A percentile compares a stretch with the other conserved stretches of the same genome.
Evolutionary conservation across 92 coral and sea anemone species (phyloP).

Genomic region (Phenganax marumi): DNA sequence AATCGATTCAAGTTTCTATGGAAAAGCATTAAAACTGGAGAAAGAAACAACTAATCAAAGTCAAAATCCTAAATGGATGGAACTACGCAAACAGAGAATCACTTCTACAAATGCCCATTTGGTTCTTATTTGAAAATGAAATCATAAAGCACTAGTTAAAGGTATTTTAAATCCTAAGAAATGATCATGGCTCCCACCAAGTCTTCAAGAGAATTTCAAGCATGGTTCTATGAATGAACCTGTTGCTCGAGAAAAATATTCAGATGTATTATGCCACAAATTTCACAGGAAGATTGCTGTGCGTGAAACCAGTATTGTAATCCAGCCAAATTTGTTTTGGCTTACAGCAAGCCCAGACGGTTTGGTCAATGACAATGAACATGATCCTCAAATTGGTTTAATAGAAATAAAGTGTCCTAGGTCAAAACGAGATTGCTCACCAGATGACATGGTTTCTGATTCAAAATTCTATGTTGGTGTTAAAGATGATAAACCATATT

Average conservation of each 20-base stretch:
- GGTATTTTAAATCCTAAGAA: constrained; percentile 42
- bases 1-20: constrained; percentile 9
- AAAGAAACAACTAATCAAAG: constrained; percentile 50
- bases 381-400: constrained; percentile 19
- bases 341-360: constrained; percentile 63
- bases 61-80: constrained; percentile 55
- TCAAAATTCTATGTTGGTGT: constrained; percentile 50
- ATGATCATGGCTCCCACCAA: constrained; percentile 39
- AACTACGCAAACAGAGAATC: constrained; percentile 55
- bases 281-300: constrained; percentile 47
- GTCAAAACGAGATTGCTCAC: constrained; percentile 46
- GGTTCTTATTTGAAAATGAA: constrained; percentile 48
- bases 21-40: constrained; percentile 50
- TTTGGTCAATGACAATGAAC: too few relatives aligned
- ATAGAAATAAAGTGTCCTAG: constrained; percentile 51
- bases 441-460: constrained; percentile 53
- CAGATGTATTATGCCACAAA: constrained; percentile 51
- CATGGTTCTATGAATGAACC: constrained; percentile 60
- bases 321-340: constrained; percentile 59
- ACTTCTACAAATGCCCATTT: constrained; percentile 50
- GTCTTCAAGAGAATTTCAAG: constrained; percentile 50
- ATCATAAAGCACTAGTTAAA: constrained; percentile 33
- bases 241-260: constrained; percentile 57
- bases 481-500: constrained; percentile 51
- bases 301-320: constrained; percentile 52